A percentile compares a stretch with the other conserved stretches of the same genome.
phyloP scores from a whole-genome alignment of 2,797 vertebrate genomes.

The Clarias pachynema region DNA sequence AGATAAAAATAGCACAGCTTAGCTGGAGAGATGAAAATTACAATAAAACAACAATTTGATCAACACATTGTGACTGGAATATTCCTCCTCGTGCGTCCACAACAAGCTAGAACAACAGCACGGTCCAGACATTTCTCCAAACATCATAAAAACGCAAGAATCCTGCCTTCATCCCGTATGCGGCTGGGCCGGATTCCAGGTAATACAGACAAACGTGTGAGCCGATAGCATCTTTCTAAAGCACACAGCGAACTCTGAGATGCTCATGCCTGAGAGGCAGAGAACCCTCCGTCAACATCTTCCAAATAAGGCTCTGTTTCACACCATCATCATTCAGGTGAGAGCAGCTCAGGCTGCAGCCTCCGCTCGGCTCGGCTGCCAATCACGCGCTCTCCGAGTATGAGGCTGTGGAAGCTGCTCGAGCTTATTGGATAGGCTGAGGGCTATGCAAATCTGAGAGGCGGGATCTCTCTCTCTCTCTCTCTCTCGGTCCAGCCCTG shows the following conservation, averaged over 20 bases:
- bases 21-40: slow-evolving; percentile 19
- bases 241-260: slow-evolving; percentile 67
- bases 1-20: slow-evolving; percentile 41
- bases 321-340: slow-evolving; percentile 77
- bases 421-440: slow-evolving; percentile 75
- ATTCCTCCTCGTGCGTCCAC: not conserved
- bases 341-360: slow-evolving; percentile 67
- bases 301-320: slow-evolving; percentile 82
- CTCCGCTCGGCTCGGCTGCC: slow-evolving; percentile 57
- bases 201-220: slow-evolving; percentile 3
- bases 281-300: slow-evolving; percentile 80
- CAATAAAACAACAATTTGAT: not conserved
- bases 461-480: slow-evolving; percentile 58
- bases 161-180: slow-evolving; percentile 24
- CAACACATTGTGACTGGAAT: not conserved
- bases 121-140: slow-evolving; percentile 40
- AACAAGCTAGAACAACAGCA: not conserved
- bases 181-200: slow-evolving; percentile 19
- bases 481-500: slow-evolving; percentile 15
- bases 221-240: slow-evolving; percentile 68
- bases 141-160: not conserved
- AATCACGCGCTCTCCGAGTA: slow-evolving; percentile 38
- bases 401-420: slow-evolving; percentile 67
- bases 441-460: slow-evolving; percentile 63
- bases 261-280: slow-evolving; percentile 65